These are phyloP conservation scores for Nebria salina DNA, from an alignment of 2,888 invertebrate genomes.

Conservation along the genomic window DNA sequence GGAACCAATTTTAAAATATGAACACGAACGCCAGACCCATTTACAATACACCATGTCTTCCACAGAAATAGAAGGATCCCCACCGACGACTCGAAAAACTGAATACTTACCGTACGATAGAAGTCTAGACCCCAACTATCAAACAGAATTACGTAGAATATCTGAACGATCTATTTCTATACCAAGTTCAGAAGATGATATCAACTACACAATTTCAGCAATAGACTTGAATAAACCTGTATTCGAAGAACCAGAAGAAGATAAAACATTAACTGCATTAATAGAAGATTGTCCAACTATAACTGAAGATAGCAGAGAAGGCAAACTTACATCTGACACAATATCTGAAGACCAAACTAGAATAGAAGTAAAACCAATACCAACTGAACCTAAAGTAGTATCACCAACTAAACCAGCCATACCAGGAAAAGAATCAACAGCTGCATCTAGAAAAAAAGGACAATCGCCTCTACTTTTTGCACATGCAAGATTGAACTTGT, in stretches of 20 bases:
- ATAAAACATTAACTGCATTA: constrained; percentile 55
- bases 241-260: constrained; percentile 56
- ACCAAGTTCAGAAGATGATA: constrained; percentile 79
- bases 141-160: constrained; percentile 74
- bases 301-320: constrained; percentile 49
- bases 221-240: constrained; percentile 62
- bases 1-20: constrained; percentile 77
- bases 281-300: constrained; percentile 63
- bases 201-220: constrained; percentile 66
- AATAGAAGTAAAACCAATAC: constrained; percentile 52
- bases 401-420: constrained; percentile 65
- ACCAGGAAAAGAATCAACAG: constrained; percentile 75
- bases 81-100: constrained; percentile 76
- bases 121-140: constrained; percentile 70
- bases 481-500: constrained; percentile 80
- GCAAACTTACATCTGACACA: constrained; percentile 44
- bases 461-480: constrained; percentile 83
- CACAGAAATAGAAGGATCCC: constrained; percentile 80
- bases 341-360: constrained; percentile 41
- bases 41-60: constrained; percentile 73
- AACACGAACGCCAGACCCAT: constrained; percentile 76
- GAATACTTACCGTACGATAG: constrained; percentile 70
- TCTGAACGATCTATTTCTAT: constrained; percentile 80
- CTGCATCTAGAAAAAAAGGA: constrained; percentile 74
- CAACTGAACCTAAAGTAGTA: constrained; percentile 46